Base-by-base conservation (phyloP, 2,113 vertebrate genomes). In the Ariopsis seemanni region DNA sequence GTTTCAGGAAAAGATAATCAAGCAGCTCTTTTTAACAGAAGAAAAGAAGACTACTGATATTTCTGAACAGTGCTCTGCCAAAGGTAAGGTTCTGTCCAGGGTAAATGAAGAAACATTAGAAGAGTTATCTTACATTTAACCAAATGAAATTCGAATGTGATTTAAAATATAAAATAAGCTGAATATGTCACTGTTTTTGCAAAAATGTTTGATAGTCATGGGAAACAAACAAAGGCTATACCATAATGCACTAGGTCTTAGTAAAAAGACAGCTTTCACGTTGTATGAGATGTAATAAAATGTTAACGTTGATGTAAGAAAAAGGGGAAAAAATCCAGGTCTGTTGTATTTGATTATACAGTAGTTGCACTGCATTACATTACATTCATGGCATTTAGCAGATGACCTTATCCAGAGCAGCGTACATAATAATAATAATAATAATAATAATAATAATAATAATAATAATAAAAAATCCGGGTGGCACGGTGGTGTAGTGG, bases 41-140 rank as follows among this genome's bases (percentile, higher is more conserved):
- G 27, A n/a, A 22, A 7, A 30, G 57, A 72, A 57, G 77, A 58
- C 14, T 1, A 0, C 34, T 18, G 25, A 22, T 63, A 62, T 83
- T 60, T 58, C n/a, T 55, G 50, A 87, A 63, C 57, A 34, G 8
- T 11, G 12, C 18, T 52, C 86, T 60, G 57, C 27, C n/a, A 18
- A 83, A 75, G 86, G 71, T 87, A 69, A 84, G 50, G 6, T 84
- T 30, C 82, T 84, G 2, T 53, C 53, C 7, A n/a, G 30, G 63
- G 11, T 2, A 67, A 34, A 8, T 60, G 7, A 12, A 63, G 20
- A 27, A 52, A 5, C 5, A 9, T 5, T 6, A 12, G 9, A 4
- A 50, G 20, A 10, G 55, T 10, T 0, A 50, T n/a, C 5, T 75
- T 22, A 7, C 14, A 0, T 50, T 75, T 22, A 4, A 48, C 34